phyloP scores from a whole-genome alignment of 2,797 vertebrate species.

The Sylvia borin region DNA sequence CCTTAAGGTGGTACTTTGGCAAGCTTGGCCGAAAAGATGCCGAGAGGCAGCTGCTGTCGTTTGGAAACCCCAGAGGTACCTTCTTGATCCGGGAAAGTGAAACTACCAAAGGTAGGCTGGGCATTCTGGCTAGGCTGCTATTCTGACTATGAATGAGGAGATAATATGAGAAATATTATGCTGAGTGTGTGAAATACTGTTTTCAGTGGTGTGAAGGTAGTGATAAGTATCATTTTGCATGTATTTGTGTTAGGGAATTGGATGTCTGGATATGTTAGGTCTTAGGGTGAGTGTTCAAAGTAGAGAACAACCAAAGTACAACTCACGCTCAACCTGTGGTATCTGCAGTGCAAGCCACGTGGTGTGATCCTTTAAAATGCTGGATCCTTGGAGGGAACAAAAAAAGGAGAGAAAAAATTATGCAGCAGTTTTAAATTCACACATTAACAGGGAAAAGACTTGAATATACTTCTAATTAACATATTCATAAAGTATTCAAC shows the following conservation, averaged over 20 bases:
- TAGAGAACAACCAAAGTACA: neutral
- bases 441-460: neutral
- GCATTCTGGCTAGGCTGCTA: neutral
- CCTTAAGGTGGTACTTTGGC: constrained; percentile 93
- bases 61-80: constrained; percentile 91
- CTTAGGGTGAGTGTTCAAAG: neutral
- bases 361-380: neutral
- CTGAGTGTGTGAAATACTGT: neutral
- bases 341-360: neutral
- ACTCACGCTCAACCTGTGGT: neutral
- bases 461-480: constrained; percentile 12
- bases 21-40: constrained; percentile 97
- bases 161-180: neutral
- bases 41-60: constrained; percentile 92
- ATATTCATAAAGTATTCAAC: neutral
- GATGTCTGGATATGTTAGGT: neutral
- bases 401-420: neutral
- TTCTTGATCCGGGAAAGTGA: constrained; percentile 96
- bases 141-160: neutral
- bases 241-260: neutral
- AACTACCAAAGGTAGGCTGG: constrained; percentile 93
- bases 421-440: neutral
- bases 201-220: neutral
- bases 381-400: neutral
- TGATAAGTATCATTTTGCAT: neutral